Base-by-base conservation (phyloP, 2,888 invertebrate species). In the Pseudococcus longispinus region DNA sequence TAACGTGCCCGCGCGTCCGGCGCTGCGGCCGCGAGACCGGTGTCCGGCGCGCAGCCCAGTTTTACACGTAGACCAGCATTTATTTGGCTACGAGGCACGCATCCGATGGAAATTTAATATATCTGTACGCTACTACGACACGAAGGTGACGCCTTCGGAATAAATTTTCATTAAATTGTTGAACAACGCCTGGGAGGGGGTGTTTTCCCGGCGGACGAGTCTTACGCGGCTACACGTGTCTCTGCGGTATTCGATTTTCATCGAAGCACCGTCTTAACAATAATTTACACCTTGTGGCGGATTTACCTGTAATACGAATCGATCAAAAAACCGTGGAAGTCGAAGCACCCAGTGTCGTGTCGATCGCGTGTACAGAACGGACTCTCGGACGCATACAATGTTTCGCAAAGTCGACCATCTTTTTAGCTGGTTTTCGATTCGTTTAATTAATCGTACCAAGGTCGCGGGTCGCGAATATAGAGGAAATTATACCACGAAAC, bases 151-250 rank as follows among this genome's bases (percentile, higher is more conserved):
- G 70, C 70, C 32, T 70, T 29, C 29, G 70, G 70, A 70, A 70
- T 70, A 70, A 70, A 70, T 70, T 60, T 70, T 70, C 70, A 29
- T 70, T 29, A 70, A 70, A 70, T 70, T 70, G 29, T 5, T 70
- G 9, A 20, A 55, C 55, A n/a, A 20, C 4, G 15, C 6, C 55
- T n/a, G 6, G 4, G 26, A 11, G 11, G 15, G 26, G 18, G 26
- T 9, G 65, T 9, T 60, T 60, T 60, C 65, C 26, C 60, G 46
- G 46, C 55, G n/a, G 8, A 55, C 55, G 55, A 6, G 55, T 20
- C 55, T 55, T 46, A 15, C 13, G 18, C 18, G 18, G 26, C 65
- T 20, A 65, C 23, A 65, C 20, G n/a, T 65, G 65, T 26, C 20
- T 65, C 37, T 5, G 37, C 37, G 37, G 37, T 5, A 37, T 37